Conservation (phyloP, 2,113 vertebrate species). For the Myotis lucifugus region DNA sequence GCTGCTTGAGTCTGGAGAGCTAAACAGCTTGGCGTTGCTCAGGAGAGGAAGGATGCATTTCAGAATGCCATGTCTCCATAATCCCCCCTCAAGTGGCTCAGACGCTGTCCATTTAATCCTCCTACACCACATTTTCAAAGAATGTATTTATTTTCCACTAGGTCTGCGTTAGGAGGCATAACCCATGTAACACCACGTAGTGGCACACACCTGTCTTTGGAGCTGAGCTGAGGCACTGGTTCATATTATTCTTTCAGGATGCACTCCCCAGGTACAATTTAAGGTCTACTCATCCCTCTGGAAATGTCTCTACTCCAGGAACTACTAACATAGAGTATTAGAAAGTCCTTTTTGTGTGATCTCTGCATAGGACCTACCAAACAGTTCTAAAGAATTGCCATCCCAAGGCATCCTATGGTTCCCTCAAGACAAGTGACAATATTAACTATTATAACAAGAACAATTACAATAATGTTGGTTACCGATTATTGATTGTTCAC, state of each 20-base stretch:
- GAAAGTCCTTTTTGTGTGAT: not conserved
- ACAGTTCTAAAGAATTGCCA: not conserved
- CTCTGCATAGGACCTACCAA: not conserved
- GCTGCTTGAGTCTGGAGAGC: not conserved
- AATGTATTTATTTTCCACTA: not conserved
- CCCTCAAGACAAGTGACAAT: not conserved
- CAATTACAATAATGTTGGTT: not conserved
- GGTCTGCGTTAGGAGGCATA: not conserved
- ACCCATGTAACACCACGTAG: accelerated
- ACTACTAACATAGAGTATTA: not conserved
- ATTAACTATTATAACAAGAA: not conserved
- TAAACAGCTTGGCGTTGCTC: not conserved
- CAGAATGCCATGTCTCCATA: not conserved
- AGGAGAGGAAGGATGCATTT: not conserved
- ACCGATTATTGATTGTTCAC: not conserved
- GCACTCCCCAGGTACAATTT: not conserved
- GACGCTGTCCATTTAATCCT: not conserved
- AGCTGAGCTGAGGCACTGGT: not conserved
- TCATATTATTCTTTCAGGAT: not conserved
- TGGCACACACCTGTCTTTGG: not conserved
- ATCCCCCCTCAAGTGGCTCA: not conserved
- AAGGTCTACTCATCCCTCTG: not conserved
- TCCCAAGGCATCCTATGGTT: not conserved
- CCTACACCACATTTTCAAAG: not conserved
- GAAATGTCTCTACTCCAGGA: not conserved